Conservation (phyloP, 2,797 vertebrate genomes). For the Synanceia verrucosa region DNA sequence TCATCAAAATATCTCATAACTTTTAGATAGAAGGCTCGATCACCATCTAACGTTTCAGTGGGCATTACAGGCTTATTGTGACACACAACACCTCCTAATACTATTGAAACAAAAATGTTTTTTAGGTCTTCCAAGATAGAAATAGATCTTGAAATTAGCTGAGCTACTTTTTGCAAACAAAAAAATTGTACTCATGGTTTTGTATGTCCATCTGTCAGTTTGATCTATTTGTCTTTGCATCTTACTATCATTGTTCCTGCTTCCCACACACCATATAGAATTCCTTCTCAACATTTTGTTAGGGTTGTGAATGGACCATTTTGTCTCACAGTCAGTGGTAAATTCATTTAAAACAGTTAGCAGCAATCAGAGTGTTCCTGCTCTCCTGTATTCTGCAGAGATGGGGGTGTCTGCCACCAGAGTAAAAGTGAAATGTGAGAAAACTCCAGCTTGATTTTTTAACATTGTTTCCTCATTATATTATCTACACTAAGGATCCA, state of each 20-base stretch:
- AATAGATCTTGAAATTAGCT: too few relatives aligned
- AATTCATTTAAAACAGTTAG: constrained; percentile 29
- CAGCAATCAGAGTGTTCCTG: constrained; percentile 19
- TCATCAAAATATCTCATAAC: not conserved
- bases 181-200: too few relatives aligned
- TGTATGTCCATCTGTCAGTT: too few relatives aligned
- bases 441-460: too few relatives aligned
- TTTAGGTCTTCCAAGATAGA: too few relatives aligned
- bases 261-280: not conserved
- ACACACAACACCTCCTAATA: not conserved
- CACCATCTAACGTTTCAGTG: too few relatives aligned
- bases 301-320: constrained; percentile 22
- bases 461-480: too few relatives aligned
- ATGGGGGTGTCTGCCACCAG: constrained; percentile 27
- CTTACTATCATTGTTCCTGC: not conserved
- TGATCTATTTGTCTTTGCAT: not conserved
- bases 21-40: too few relatives aligned
- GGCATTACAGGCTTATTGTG: not conserved
- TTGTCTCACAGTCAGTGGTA: constrained; percentile 5
- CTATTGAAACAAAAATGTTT: not conserved
- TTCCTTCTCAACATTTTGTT: not conserved
- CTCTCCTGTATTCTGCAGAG: constrained; percentile 16
- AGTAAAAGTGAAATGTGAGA: constrained; percentile 49
- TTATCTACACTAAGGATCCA: too few relatives aligned
- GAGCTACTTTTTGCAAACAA: too few relatives aligned